Percentiles rank a stretch among this genome's conserved stretches.
Evolutionary conservation across 2,888 invertebrate genomes (phyloP).

Genomic region (Trimorus sp.): DNA sequence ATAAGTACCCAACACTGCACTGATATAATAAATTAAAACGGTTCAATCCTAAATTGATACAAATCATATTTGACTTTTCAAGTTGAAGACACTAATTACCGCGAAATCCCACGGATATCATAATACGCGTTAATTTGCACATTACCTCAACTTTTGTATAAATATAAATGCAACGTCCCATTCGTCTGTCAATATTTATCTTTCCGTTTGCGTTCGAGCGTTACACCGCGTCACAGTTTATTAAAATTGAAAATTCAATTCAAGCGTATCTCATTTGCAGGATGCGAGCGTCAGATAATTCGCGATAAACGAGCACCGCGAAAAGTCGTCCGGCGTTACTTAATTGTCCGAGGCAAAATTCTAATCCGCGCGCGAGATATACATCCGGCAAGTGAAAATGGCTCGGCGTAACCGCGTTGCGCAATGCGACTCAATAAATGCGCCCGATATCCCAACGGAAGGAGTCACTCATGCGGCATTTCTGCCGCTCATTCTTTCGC

Average conservation of each 20-base stretch:
- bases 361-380: slow-evolving; percentile 23
- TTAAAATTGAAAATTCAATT: slow-evolving; percentile 16
- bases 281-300: slow-evolving; percentile 23
- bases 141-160: no score
- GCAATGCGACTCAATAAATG: slow-evolving; percentile 28
- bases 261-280: slow-evolving; percentile 27
- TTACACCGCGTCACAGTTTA: slow-evolving; percentile 13
- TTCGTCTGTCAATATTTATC: slow-evolving; percentile 27
- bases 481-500: slow-evolving; percentile 30
- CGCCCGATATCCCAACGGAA: slow-evolving; percentile 37
- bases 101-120: no score
- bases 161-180: background rate
- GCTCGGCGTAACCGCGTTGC: slow-evolving; percentile 21
- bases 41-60: no score
- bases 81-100: no score
- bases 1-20: no score
- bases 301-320: slow-evolving; percentile 7
- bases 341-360: slow-evolving; percentile 32
- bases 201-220: slow-evolving; percentile 2
- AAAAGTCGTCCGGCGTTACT: slow-evolving; percentile 24
- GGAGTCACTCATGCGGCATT: slow-evolving; percentile 29
- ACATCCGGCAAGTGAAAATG: slow-evolving; percentile 29
- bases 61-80: no score
- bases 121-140: no score
- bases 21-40: no score